Conservation (phyloP, 1,140 invertebrate genomes). For the Branchinecta lynchi region DNA sequence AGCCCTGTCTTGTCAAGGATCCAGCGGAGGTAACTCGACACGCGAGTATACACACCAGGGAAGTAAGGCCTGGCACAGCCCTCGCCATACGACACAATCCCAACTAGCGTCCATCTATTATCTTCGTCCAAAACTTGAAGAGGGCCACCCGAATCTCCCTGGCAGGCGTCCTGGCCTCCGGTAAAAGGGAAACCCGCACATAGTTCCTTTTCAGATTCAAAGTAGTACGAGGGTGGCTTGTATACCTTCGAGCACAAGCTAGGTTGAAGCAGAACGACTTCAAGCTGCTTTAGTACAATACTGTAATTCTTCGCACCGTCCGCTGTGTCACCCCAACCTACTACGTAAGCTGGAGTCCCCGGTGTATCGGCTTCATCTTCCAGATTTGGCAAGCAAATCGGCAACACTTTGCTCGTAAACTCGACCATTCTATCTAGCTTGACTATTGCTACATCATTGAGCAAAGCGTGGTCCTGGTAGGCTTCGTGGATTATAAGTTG, state of each 20-base stretch:
- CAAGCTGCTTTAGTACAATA: no score
- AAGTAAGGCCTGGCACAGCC: constrained; percentile 57
- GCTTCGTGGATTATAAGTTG: constrained; percentile 23
- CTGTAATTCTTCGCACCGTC: no score
- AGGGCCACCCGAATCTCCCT: constrained; percentile 63
- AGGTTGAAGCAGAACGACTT: no score
- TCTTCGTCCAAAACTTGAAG: constrained; percentile 40
- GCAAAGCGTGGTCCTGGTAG: constrained; percentile 24
- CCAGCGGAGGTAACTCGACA: constrained; percentile 53
- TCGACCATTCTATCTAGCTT: constrained; percentile 22
- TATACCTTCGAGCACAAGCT: no score
- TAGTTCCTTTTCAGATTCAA: constrained; percentile 45
- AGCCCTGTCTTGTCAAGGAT: constrained; percentile 31
- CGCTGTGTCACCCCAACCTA: no score
- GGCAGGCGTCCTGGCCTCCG: constrained; percentile 63
- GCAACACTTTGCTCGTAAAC: constrained; percentile 23
- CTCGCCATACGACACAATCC: constrained; percentile 56
- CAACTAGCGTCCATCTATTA: constrained; percentile 47
- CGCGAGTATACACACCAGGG: constrained; percentile 62
- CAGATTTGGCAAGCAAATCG: constrained; percentile 24
- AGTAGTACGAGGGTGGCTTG: no score
- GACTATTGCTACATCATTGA: constrained; percentile 28
- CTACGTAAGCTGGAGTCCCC: no score
- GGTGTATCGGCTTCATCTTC: background rate
- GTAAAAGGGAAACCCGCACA: constrained; percentile 49